These are phyloP conservation scores for Sula dactylatra DNA, from an alignment of 2,113 vertebrate genomes.

Conservation along the genomic window DNA sequence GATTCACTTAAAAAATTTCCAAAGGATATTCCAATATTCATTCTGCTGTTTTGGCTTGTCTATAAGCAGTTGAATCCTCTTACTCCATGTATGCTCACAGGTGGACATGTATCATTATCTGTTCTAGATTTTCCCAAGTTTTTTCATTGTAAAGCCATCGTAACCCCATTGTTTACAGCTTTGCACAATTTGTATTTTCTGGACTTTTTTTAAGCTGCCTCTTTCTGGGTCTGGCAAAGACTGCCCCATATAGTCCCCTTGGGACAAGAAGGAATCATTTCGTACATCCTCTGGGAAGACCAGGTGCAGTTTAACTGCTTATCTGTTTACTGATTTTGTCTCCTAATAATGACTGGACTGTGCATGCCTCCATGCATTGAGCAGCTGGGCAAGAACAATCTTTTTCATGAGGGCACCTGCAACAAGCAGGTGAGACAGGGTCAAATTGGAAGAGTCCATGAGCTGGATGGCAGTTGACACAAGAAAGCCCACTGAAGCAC, in stretches of 20 bases:
- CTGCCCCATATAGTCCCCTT: neutral
- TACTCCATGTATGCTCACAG: rapidly evolving
- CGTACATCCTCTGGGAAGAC: neutral
- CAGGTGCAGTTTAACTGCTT: neutral
- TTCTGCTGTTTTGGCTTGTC: neutral
- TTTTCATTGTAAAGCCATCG: neutral
- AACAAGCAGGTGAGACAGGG: neutral
- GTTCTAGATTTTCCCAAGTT: neutral
- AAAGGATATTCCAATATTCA: neutral
- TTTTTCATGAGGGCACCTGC: neutral
- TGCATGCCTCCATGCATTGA: rapidly evolving
- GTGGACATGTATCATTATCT: neutral
- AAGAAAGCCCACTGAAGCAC: neutral
- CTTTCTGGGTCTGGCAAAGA: neutral
- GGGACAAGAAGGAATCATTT: neutral
- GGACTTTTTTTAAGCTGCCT: rapidly evolving
- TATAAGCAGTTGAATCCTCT: neutral
- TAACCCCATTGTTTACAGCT: neutral
- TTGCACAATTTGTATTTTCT: neutral
- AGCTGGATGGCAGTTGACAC: neutral
- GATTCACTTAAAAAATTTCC: neutral
- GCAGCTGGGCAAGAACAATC: neutral
- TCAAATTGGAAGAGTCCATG: neutral
- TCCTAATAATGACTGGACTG: neutral
- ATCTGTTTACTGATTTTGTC: neutral